Percentiles rank a stretch among this genome's conserved stretches.
phyloP scores from a whole-genome alignment of 2,888 invertebrate genomes.

The Athetis lepigone region DNA sequence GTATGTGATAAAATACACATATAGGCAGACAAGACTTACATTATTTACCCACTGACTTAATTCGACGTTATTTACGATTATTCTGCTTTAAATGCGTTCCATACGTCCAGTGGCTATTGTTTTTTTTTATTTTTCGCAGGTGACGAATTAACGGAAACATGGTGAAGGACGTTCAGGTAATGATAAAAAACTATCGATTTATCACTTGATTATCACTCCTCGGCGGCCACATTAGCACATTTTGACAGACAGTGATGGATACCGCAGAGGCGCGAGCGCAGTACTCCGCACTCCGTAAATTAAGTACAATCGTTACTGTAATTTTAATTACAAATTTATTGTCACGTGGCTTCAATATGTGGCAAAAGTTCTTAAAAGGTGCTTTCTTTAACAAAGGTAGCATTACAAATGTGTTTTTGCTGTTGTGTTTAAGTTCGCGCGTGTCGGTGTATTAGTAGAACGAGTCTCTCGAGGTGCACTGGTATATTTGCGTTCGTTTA shows the following conservation, averaged over 20 bases:
- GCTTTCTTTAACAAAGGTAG: slow-evolving; percentile 72
- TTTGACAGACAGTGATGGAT: slow-evolving; percentile 60
- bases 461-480: slow-evolving; percentile 31
- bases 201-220: slow-evolving; percentile 47
- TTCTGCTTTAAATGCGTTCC: slow-evolving; percentile 56
- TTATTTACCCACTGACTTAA: slow-evolving; percentile 60
- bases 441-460: slow-evolving; percentile 5
- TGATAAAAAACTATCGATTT: slow-evolving; percentile 48
- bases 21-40: slow-evolving; percentile 46
- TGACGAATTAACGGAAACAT: slow-evolving; percentile 60
- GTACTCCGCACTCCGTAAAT: slow-evolving; percentile 27
- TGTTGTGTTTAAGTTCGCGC: slow-evolving; percentile 8
- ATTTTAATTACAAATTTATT: slow-evolving; percentile 75
- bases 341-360: slow-evolving; percentile 72
- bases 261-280: slow-evolving; percentile 15
- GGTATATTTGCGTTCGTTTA: slow-evolving; percentile 64
- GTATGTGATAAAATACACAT: slow-evolving; percentile 45
- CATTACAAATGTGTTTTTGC: slow-evolving; percentile 56
- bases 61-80: slow-evolving; percentile 62
- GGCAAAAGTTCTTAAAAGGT: slow-evolving; percentile 75
- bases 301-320: slow-evolving; percentile 59
- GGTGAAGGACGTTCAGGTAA: slow-evolving; percentile 37
- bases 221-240: slow-evolving; percentile 52
- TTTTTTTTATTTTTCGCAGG: slow-evolving; percentile 58
- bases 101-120: slow-evolving; percentile 46